A percentile compares a stretch with the other conserved stretches of the same genome.
Conservation (phyloP, 1,140 invertebrate species). For the Galendromus occidentalis region DNA sequence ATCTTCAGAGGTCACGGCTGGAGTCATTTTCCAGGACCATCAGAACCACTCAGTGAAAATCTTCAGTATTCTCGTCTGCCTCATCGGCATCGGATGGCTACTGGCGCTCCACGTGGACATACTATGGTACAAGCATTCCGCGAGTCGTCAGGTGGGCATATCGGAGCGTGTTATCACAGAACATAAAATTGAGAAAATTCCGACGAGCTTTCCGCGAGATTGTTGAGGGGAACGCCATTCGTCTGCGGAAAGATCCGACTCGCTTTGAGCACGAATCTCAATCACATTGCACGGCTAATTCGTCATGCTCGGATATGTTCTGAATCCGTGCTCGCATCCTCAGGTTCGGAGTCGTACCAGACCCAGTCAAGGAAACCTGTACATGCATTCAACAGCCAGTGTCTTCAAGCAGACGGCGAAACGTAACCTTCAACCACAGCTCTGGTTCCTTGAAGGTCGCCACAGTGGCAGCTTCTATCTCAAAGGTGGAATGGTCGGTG, state of each 20-base stretch:
- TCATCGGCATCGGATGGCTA: neutral
- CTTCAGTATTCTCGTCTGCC: slow-evolving; percentile 2
- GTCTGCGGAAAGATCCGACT: no score
- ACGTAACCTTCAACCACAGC: slow-evolving; percentile 7
- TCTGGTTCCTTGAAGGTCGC: slow-evolving; percentile 27
- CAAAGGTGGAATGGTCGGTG: slow-evolving; percentile 48
- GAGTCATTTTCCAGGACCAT: neutral
- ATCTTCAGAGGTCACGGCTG: no score
- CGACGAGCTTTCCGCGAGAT: no score
- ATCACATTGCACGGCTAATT: no score
- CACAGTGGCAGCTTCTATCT: slow-evolving; percentile 50
- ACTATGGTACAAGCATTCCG: neutral
- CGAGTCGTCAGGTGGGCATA: neutral
- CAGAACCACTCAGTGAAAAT: slow-evolving; percentile 6
- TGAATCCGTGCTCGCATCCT: no score
- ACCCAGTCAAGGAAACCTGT: slow-evolving; percentile 1
- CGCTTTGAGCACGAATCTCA: no score
- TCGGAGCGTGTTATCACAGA: no score
- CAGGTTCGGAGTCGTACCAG: neutral
- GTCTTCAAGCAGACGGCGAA: neutral
- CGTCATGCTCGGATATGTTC: no score
- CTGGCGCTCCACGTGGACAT: neutral
- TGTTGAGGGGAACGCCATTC: no score
- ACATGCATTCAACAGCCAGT: slow-evolving; percentile 8
- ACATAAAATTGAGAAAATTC: no score